Evolutionary conservation across 2,113 vertebrate species (phyloP).

Genomic region (Chlamydotis undulata): DNA sequence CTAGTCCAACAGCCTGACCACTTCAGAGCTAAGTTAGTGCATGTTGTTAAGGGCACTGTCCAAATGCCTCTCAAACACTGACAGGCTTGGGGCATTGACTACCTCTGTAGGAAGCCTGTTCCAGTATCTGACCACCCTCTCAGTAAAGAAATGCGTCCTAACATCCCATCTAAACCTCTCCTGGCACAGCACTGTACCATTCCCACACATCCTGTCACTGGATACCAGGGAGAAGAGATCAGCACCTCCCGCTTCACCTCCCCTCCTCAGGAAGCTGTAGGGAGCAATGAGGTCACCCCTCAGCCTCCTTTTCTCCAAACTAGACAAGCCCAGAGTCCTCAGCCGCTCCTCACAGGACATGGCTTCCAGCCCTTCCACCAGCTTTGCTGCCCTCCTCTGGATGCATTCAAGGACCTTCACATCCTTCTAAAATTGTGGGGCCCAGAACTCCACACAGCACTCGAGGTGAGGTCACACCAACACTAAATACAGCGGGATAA

Average conservation of each 20-base stretch:
- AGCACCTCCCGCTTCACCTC: neutral
- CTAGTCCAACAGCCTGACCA: neutral
- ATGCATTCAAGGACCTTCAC: neutral
- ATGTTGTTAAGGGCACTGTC: neutral
- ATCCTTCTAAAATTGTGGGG: neutral
- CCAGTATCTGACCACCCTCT: neutral
- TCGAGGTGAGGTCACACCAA: fast-evolving
- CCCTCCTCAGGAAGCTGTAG: neutral
- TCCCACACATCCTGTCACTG: neutral
- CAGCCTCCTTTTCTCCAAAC: neutral
- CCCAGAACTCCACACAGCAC: neutral
- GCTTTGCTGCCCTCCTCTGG: neutral
- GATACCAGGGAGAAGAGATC: neutral
- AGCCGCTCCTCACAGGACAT: neutral
- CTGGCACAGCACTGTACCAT: neutral
- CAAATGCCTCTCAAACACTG: neutral
- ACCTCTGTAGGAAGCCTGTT: neutral
- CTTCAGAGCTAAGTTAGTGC: neutral
- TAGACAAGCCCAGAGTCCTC: neutral
- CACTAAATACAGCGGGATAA: fast-evolving
- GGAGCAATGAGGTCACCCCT: neutral
- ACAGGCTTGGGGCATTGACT: neutral
- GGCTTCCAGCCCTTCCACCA: neutral
- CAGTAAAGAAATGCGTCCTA: neutral
- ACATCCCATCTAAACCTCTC: neutral